These are phyloP conservation scores for Pyrocephalus nanus DNA, from an alignment of 2,797 vertebrate genomes.

Conservation along the genomic window DNA sequence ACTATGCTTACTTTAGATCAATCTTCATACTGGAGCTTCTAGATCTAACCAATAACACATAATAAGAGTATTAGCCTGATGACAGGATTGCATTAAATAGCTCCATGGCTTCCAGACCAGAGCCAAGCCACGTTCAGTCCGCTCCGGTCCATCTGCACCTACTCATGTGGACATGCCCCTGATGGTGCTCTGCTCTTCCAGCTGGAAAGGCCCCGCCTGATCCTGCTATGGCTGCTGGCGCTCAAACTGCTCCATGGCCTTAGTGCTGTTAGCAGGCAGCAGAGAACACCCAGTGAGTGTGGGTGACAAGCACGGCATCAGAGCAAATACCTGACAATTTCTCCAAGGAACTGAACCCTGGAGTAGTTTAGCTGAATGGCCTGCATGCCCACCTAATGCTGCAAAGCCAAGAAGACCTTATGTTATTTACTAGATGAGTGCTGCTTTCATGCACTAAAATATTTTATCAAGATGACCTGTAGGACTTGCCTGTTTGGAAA, in stretches of 20 bases:
- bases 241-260: not conserved
- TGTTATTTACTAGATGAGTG: not conserved
- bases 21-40: not conserved
- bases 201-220: not conserved
- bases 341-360: constrained; percentile 40
- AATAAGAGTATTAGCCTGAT: not conserved
- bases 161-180: constrained; percentile 32
- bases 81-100: not conserved
- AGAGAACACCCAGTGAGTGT: not conserved
- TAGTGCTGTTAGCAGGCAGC: not conserved
- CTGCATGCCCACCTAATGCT: not conserved
- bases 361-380: constrained; percentile 4
- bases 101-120: not conserved
- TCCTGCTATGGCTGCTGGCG: not conserved
- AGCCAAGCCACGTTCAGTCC: not conserved
- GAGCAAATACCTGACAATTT: constrained; percentile 58
- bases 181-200: constrained; percentile 20
- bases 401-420: constrained; percentile 11
- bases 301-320: constrained; percentile 23
- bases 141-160: constrained; percentile 7
- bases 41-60: not conserved
- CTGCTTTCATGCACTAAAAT: not conserved
- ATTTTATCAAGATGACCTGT: not conserved
- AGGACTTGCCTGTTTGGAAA: not conserved
- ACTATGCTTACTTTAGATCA: not conserved